Evolutionary conservation across 2,113 vertebrate species (phyloP).

Genomic region (Trogon surrucura): DNA sequence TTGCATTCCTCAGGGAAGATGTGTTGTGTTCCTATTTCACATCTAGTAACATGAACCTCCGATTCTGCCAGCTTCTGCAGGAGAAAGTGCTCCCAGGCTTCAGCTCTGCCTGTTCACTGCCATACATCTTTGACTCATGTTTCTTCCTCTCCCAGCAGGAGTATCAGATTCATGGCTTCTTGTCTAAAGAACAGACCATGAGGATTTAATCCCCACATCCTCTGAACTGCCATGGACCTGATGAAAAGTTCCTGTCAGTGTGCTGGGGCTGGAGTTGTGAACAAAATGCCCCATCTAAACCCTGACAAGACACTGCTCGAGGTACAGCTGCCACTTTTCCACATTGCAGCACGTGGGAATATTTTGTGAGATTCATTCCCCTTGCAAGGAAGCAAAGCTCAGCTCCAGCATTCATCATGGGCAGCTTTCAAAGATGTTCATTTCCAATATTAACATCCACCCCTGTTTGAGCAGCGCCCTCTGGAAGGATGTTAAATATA

Average conservation of each 20-base stretch:
- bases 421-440: not conserved
- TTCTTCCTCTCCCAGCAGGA: not conserved
- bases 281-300: not conserved
- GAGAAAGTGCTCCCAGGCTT: not conserved
- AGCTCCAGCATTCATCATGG: not conserved
- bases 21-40: rapidly evolving
- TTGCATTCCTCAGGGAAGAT: rapidly evolving
- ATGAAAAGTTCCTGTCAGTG: not conserved
- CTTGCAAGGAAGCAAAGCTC: not conserved
- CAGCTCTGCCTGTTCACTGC: not conserved
- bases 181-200: not conserved
- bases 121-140: not conserved
- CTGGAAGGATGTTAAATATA: not conserved
- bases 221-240: not conserved
- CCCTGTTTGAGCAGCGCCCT: not conserved
- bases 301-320: not conserved
- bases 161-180: not conserved
- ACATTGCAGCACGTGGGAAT: not conserved
- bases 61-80: not conserved
- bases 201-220: not conserved
- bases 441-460: not conserved
- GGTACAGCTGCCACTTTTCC: not conserved
- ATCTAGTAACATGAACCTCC: no score
- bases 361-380: not conserved
- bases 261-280: not conserved